Evolutionary conservation across 35 echinoderm and acorn worm genomes (phyloP).

Genomic region (Ptychodera flava): DNA sequence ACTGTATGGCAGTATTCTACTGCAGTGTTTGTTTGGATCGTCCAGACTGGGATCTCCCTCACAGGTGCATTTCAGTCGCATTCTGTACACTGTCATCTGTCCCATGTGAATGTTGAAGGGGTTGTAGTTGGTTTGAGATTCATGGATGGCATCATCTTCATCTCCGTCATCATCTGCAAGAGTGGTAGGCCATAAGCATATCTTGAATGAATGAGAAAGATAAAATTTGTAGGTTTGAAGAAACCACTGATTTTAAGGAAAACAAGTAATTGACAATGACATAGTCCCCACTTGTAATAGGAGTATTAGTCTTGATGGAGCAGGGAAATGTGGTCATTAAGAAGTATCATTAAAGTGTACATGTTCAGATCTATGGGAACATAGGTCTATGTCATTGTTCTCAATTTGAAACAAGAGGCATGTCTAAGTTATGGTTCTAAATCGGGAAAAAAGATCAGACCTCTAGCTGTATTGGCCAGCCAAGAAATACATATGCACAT

Average conservation of each 20-base stretch:
- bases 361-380: too few species aligned
- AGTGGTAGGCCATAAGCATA: neutral
- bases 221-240: neutral
- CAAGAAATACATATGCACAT: too few species aligned
- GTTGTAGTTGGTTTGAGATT: slow-evolving; percentile 73
- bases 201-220: neutral
- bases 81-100: slow-evolving; percentile 76
- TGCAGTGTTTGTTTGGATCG: slow-evolving; percentile 22
- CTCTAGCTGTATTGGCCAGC: too few species aligned
- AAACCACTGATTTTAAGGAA: neutral
- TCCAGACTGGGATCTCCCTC: neutral
- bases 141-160: neutral
- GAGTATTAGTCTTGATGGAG: too few species aligned
- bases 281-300: too few species aligned
- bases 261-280: too few species aligned
- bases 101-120: slow-evolving; percentile 88
- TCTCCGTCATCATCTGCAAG: neutral
- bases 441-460: too few species aligned
- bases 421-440: too few species aligned
- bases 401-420: too few species aligned
- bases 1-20: slow-evolving; percentile 65
- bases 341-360: too few species aligned
- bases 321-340: too few species aligned
- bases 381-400: too few species aligned
- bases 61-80: slow-evolving; percentile 65